Conservation (phyloP, 2,797 vertebrate species). For the Paramormyrops hopkinsi region DNA sequence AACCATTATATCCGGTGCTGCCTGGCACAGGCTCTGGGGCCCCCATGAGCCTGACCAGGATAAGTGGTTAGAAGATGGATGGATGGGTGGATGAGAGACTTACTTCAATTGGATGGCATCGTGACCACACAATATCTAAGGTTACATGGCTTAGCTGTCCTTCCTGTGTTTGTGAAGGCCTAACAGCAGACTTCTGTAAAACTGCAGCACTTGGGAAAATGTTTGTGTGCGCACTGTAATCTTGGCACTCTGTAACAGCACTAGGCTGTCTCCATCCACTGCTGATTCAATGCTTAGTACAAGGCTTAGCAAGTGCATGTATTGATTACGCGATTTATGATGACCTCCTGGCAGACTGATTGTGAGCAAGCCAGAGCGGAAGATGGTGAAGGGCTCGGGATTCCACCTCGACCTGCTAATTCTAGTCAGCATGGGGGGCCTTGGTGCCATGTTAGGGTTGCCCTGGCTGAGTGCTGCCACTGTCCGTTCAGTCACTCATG, state of each 20-base stretch:
- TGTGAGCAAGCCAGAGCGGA: slow-evolving; percentile 89
- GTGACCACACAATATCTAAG: neutral
- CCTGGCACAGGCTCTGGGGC: neutral
- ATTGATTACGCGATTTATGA: neutral
- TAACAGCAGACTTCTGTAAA: neutral
- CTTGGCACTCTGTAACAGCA: neutral
- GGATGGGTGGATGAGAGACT: neutral
- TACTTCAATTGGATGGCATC: neutral
- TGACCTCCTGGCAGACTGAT: slow-evolving; percentile 67
- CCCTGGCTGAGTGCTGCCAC: slow-evolving; percentile 96
- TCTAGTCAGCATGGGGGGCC: slow-evolving; percentile 86
- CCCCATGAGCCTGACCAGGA: neutral
- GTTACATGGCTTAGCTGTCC: neutral
- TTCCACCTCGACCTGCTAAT: slow-evolving; percentile 91
- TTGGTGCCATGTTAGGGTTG: slow-evolving; percentile 80
- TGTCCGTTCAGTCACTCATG: slow-evolving; percentile 85
- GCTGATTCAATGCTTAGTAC: neutral
- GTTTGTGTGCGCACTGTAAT: neutral
- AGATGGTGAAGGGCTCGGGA: slow-evolving; percentile 87
- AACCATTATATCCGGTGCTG: neutral
- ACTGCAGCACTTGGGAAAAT: neutral
- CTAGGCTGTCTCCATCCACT: neutral
- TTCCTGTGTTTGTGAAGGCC: neutral
- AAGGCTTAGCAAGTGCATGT: neutral
- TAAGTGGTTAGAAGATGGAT: neutral